Evolutionary conservation across 2,797 vertebrate species (phyloP).

Genomic region (Galaxias olidus): DNA sequence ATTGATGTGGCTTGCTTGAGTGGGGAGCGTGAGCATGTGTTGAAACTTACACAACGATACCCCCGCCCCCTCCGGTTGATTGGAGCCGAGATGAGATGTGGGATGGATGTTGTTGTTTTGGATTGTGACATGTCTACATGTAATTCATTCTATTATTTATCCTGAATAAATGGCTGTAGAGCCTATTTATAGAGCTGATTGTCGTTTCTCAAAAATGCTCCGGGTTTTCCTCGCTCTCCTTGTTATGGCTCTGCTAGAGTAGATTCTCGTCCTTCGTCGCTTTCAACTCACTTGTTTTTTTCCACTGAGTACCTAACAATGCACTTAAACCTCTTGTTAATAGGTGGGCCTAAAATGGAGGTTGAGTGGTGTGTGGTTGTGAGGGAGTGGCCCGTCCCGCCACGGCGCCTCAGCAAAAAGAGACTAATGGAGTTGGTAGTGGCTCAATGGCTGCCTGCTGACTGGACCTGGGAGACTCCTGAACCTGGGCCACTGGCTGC

Average conservation of each 20-base stretch:
- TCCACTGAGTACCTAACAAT: constrained; percentile 8
- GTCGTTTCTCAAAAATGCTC: constrained; percentile 51
- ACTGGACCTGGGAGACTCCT: constrained; percentile 21
- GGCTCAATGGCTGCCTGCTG: constrained; percentile 32
- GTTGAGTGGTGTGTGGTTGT: constrained; percentile 7
- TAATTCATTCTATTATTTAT: constrained; percentile 70
- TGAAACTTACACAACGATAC: constrained; percentile 20
- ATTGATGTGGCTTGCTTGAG: constrained; percentile 32
- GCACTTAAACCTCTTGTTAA: constrained; percentile 18
- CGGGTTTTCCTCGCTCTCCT: constrained; percentile 34
- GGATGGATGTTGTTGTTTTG: constrained; percentile 72
- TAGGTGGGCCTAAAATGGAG: constrained; percentile 8
- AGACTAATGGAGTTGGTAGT: constrained; percentile 27
- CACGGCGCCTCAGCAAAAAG: not conserved
- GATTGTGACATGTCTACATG: constrained; percentile 65
- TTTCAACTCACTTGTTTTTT: constrained; percentile 20
- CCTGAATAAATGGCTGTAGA: constrained; percentile 69
- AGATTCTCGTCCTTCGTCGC: not conserved
- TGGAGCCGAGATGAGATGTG: constrained; percentile 45
- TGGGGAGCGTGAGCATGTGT: constrained; percentile 21
- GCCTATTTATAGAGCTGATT: constrained; percentile 69
- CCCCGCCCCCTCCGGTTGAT: constrained; percentile 47
- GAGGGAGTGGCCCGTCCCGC: not conserved
- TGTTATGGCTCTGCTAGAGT: not conserved
- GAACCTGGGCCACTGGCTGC: constrained; percentile 20